Base-by-base conservation (phyloP, 2,888 invertebrate genomes). In the Callinectes sapidus region DNA sequence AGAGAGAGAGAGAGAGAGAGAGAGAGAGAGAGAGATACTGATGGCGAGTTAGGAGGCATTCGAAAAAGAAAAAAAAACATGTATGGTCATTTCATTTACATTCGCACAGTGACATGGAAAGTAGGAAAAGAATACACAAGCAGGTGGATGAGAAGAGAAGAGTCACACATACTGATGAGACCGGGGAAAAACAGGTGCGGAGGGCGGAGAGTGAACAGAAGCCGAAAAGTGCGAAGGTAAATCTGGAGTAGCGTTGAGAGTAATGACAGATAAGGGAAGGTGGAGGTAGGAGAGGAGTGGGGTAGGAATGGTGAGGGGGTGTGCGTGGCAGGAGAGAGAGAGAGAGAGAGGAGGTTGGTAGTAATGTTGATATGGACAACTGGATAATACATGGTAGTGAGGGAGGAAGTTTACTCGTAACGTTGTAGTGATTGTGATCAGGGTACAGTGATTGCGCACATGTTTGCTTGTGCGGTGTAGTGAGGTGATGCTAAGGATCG, bases 11-110 rank as follows among this genome's bases (percentile, higher is more conserved):
- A 28, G 14, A 32, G 32, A 18, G 39, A 28, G 85, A 85, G 85
- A 85, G 85, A 85, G 85, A 85, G 85, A 85, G 55, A 55, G 55
- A 39, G 39, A 39, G 39, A 39, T n/a, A n/a, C n/a, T n/a, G n/a
- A n/a, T n/a, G n/a, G n/a, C n/a, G 39, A 39, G 39, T 48, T 48
- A 48, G 10, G 48, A 5, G 48, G 48, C 48, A 48, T 48, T 48
- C 48, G 48, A 48, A 10, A 10, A 48, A 48, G 10, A 48, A 48
- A 48, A 48, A 48, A 48, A 48, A 48, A 48, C 0, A 8, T 48
- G 8, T 10, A 48, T 48, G 48, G 48, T 10, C 3, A 48, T 48
- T 48, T 8, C 48, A 48, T 48, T 48, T 48, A 48, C 48, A 48
- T 48, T 48, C 10, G 10, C 48, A 48, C 8, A 48, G 8, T 10